Base-by-base conservation (phyloP, 2,113 vertebrate genomes). In the Neodon shergylaensis region DNA sequence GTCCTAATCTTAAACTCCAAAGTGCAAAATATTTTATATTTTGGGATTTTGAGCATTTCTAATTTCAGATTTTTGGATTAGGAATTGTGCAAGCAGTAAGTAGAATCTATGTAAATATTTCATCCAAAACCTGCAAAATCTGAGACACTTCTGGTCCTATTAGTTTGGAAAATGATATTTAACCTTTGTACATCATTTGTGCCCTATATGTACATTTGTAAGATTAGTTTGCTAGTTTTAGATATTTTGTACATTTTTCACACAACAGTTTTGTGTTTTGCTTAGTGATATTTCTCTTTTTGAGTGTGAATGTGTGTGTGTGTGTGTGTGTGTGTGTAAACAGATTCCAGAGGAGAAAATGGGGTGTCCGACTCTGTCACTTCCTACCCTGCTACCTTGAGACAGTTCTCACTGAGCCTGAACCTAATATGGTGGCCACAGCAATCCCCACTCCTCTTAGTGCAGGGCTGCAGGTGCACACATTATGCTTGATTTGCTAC, bases 201-300 rank as follows among this genome's bases (percentile, higher is more conserved):
- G 28, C n/a, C n/a, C n/a, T 58, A 70, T 68, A 14, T 78, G 49
- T 74, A 28, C 54, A 77, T 22, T 86, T 61, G 47, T 73, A 85
- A 81, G 83, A 74, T 54, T 92, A 54, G 89, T 22, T 72, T 89
- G 61, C 47, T 93, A 66, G 16, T 68, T 58, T 24, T 73, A 94
- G 16, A 68, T 92, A 31, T 93, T 94, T 94, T 79, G 36, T 58
- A 88, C 14, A 85, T 91, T 88, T 88, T 63, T 95, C 70, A 73
- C 1, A 19, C 14, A 74, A 49, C 33, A 47, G 42, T 76, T 94
- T 90, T 72, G 44, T 44, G 8, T 86, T 42, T 90, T 92, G 36
- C 36, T 63, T 89, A 39, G 31, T 72, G 12, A 66, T 61, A 19
- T 89, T 73, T 91, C 61, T 83, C 22, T 66, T 19, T 81, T 12